A percentile compares a stretch with the other conserved stretches of the same genome.
Evolutionary conservation across 2,797 vertebrate species (phyloP).

Genomic region (Cottoperca gobio): DNA sequence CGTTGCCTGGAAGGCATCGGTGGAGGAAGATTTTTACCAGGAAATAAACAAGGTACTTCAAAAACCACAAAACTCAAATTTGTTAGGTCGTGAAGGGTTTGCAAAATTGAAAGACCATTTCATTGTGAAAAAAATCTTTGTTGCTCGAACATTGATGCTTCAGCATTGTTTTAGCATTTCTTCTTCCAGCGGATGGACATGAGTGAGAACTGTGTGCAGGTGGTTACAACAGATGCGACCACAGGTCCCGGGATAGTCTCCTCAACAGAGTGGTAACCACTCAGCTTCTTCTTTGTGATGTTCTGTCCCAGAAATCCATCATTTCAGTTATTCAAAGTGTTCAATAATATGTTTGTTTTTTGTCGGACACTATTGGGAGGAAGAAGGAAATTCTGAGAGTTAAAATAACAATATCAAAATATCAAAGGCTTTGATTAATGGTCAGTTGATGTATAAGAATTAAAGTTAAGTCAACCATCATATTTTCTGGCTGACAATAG

Average conservation of each 20-base stretch:
- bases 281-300: background rate
- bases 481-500: background rate
- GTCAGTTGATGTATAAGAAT: background rate
- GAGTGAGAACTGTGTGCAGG: slow-evolving; percentile 93
- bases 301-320: background rate
- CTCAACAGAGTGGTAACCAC: slow-evolving; percentile 91
- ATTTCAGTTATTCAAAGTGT: background rate
- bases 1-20: slow-evolving; percentile 97
- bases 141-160: background rate
- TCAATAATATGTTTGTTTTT: background rate
- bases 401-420: background rate
- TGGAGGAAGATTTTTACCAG: slow-evolving; percentile 97
- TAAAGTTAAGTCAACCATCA: background rate
- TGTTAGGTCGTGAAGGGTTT: background rate
- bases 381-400: background rate
- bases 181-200: slow-evolving; percentile 91
- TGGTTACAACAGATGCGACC: slow-evolving; percentile 93
- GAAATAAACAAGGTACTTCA: slow-evolving; percentile 92
- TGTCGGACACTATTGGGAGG: background rate
- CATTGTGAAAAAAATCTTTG: background rate
- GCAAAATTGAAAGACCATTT: background rate
- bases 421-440: background rate
- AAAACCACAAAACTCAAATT: background rate
- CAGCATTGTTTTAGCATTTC: background rate
- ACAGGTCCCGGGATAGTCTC: slow-evolving; percentile 89